Evolutionary conservation across 2,113 vertebrate species (phyloP).

Genomic region (Lethenteron camtschaticum): DNA sequence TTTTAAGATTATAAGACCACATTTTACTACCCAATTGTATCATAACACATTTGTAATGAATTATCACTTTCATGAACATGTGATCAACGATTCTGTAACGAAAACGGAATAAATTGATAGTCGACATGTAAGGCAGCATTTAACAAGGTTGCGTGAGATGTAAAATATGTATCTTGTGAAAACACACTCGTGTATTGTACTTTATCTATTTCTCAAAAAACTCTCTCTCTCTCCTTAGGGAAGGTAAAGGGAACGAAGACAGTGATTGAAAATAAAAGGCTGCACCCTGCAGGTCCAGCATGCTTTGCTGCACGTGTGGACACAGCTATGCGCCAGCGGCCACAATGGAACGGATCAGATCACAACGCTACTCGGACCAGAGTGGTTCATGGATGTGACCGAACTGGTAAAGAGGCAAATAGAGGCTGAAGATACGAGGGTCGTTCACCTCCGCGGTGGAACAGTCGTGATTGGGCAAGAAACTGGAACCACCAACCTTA

Average conservation of each 20-base stretch:
- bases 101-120: too few species aligned
- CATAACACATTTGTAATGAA: too few species aligned
- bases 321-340: slow-evolving; percentile 22
- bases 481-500: slow-evolving; percentile 27
- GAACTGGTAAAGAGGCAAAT: slow-evolving; percentile 21
- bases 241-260: slow-evolving; percentile 8
- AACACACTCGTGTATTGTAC: too few species aligned
- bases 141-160: too few species aligned
- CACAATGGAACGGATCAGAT: slow-evolving; percentile 21
- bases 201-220: too few species aligned
- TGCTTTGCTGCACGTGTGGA: slow-evolving; percentile 21
- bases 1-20: too few species aligned
- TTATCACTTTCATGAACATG: too few species aligned
- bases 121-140: too few species aligned
- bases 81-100: too few species aligned
- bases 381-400: slow-evolving; percentile 23
- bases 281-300: slow-evolving; percentile 20
- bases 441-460: slow-evolving; percentile 10
- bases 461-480: slow-evolving; percentile 23
- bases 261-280: slow-evolving; percentile 11
- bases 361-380: slow-evolving; percentile 16
- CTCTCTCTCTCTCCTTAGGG: slow-evolving; percentile 5
- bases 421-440: slow-evolving; percentile 18
- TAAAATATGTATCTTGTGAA: too few species aligned
- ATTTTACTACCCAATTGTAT: too few species aligned